Conservation (phyloP, 2,888 invertebrate species). For the Cryptus armator region DNA sequence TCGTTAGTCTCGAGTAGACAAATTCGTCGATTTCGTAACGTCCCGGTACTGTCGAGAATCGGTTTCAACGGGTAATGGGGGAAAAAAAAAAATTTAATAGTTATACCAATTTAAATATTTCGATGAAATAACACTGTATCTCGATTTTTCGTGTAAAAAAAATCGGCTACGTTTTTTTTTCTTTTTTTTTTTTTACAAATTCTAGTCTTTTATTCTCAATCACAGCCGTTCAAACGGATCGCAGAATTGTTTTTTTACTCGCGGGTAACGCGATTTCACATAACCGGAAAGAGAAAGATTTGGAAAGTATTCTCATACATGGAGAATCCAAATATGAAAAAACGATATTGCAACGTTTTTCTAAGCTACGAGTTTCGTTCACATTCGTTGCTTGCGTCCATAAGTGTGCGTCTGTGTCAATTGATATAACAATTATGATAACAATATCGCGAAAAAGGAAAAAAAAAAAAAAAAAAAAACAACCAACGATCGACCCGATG, state of each 20-base stretch:
- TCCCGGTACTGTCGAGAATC: conserved; percentile 28
- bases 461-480: conserved; percentile 4
- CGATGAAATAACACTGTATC: background rate
- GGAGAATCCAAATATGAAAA: conserved; percentile 31
- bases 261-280: conserved; percentile 32
- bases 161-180: conserved; percentile 49
- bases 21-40: conserved; percentile 25
- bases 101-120: conserved; percentile 33
- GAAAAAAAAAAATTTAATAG: conserved; percentile 29
- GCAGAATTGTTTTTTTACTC: conserved; percentile 40
- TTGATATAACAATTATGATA: conserved; percentile 52
- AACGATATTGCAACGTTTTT: conserved; percentile 1
- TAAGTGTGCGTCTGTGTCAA: conserved; percentile 12
- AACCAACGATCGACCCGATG: background rate
- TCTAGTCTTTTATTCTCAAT: conserved; percentile 79
- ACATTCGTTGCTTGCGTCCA: conserved; percentile 44
- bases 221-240: conserved; percentile 76
- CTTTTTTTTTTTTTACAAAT: conserved; percentile 35
- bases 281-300: conserved; percentile 14
- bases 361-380: conserved; percentile 33
- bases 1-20: conserved; percentile 38
- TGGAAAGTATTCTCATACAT: conserved; percentile 28
- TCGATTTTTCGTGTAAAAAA: conserved; percentile 40
- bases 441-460: conserved; percentile 39
- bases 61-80: background rate